Base-by-base conservation (phyloP, 2,113 vertebrate genomes). In the Gopherus evgoodei region DNA sequence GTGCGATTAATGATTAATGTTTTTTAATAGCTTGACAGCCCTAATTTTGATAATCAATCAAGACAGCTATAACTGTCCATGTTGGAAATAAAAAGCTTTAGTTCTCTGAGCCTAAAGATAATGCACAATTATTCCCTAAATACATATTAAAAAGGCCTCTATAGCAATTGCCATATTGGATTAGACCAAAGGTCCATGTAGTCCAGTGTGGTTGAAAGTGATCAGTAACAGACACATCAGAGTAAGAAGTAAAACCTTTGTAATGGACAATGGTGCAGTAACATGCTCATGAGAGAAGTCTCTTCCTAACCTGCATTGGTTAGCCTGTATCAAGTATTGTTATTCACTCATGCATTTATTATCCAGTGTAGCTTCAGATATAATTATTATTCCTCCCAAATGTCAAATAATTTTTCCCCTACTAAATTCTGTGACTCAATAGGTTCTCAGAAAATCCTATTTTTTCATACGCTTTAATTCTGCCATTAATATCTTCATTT, bases 401-500 rank as follows among this genome's bases (percentile, higher is more conserved):
- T 13, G 25, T 80, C 6, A 54, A 69, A 57, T 59, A 31, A 11
- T 79, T 93, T 78, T 54, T 84, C 11, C 9, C 72, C 38, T 76
- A 42, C 72, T 92, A 65, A 79, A 1, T 89, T 90, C 83, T 90
- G 50, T 9, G 56, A 49, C 38, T 91, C 42, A 80, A 27, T 54
- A 95, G 83, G 35, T 83, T 93, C 85, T 87, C 53, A 44, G 89
- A 56, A 76, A 95, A 94, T 86, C 2, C 1, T 79, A 47, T 49
- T 86, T 94, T 95, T 86, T 59, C 95, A 87, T 69, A 89, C 22
- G 82, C 24, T 27, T 79, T 84, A 88, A 82, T 86, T 94, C 83
- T 93, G 90, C 56, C 24, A 80, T 52, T 84, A 90, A 53, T 27
- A 90, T 16, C 80, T 80, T 87, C 82, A 92, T 90, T 97, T 94